Base-by-base conservation (phyloP, 1,140 invertebrate genomes). In the Nasonia longicornis region DNA sequence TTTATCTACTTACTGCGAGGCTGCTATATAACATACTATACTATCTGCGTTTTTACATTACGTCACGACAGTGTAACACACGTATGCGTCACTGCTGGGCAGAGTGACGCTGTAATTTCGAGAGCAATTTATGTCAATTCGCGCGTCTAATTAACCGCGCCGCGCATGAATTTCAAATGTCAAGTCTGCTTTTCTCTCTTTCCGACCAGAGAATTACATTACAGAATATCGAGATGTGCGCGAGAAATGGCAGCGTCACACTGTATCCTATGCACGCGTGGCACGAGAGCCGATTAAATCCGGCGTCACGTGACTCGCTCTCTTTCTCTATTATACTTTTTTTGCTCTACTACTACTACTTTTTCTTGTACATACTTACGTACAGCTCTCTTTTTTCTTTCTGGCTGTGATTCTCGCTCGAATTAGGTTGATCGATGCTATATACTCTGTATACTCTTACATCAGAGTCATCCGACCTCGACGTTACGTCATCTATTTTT, bases 51-150 rank as follows among this genome's bases (percentile, higher is more conserved):
- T 58, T 20, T 4, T 42, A 20, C 12, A 58, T 58, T 58, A 58
- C 52, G 16, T 58, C 52, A n/a, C 20, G 52, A 58, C 3, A 58
- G 52, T n/a, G 7, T 58, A 31, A 69, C 8, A 69, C 31, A 6
- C 2, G 31, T 12, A 1, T 69, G 20, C 6, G 22, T 26, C 2
- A 11, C 31, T 6, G 4, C 29, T 66, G 26, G 0, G 20, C 31
- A 63, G 63, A 83, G 83, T 82, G 85, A 85, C 83, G 83, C 85
- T 86, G 83, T 84, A 85, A 84, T 84, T 85, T 85, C 83, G 82
- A 83, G 74, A 29, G 38, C 29, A 75, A 75, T 81, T 81, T 81
- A 26, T 26, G 66, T 81, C 80, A 71, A 66, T 75, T 76, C 63
- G n/a, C 72, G n/a, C 38, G 7, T 70, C 70, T 79, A 66, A 79